Percentiles rank a stretch among this genome's conserved stretches.
Conservation (phyloP, 2,888 invertebrate species). For the Phyllotreta cruciferae region DNA sequence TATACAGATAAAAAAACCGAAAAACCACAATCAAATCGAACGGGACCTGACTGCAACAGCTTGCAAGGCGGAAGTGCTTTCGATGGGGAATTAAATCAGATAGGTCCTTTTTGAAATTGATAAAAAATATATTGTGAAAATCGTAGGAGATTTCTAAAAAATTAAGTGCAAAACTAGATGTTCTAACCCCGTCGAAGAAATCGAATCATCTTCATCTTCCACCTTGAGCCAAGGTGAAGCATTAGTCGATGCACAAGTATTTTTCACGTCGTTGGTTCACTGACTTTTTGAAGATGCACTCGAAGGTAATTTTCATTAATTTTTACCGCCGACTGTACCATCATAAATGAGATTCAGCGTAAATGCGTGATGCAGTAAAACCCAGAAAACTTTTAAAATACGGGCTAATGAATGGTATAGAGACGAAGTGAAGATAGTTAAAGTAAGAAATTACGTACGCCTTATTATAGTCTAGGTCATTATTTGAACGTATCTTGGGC, state of each 20-base stretch:
- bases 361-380: conserved; percentile 37
- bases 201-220: no score
- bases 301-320: conserved; percentile 31
- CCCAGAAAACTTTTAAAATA: conserved; percentile 32
- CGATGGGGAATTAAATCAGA: conserved; percentile 24
- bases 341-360: conserved; percentile 36
- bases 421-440: conserved; percentile 27
- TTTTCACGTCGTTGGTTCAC: conserved; percentile 29
- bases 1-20: conserved; percentile 29
- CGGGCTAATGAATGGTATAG: conserved; percentile 34
- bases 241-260: conserved; percentile 21
- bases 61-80: conserved; percentile 44
- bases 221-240: conserved; percentile 18
- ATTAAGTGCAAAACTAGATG: no score
- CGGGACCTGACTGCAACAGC: conserved; percentile 43
- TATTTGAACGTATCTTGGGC: conserved; percentile 23
- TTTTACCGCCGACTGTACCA: conserved; percentile 28
- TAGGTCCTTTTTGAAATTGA: conserved; percentile 6
- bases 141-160: background rate
- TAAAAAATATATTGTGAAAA: conserved; percentile 1
- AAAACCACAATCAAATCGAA: conserved; percentile 32
- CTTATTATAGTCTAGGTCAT: conserved; percentile 35
- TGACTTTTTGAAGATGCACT: conserved; percentile 31
- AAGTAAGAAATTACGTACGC: conserved; percentile 34
- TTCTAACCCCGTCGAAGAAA: no score